Evolutionary conservation across 2,113 vertebrate genomes (phyloP), one percentile per base, ranked within the genome.

Genomic region (Heloderma charlesbogerti): DNA sequence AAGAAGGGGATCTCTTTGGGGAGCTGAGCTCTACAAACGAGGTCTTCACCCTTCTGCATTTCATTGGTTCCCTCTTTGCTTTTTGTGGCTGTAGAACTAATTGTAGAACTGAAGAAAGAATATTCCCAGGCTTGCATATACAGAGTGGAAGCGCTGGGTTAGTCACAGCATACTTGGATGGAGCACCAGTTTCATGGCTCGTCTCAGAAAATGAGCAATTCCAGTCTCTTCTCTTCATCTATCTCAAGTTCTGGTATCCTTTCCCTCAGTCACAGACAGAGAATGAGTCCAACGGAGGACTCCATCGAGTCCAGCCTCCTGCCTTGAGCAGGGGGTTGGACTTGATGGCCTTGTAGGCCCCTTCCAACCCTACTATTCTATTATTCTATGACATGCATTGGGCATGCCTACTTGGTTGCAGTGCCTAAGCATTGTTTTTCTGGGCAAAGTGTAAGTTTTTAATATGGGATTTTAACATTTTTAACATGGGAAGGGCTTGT

Each of bases 51-150:
- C 1, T 25, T 67, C 37, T 86, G 16, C 3, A 57, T 89, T 87
- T 71, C 1, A 74, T 0, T 45, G 63, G 12, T 84, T 90, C 77
- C 67, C 88, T 72, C 82, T 86, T 74, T 84, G 69, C 82, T 87
- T 94, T 67, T 60, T 40, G 18, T 78, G 69, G 4, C 87, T 57
- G 4, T 82, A 37, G 16, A 20, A 87, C 77, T 48, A 88, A 90
- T 86, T 83, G 88, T 51, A 91, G 3, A 88, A 86, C 43, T 27
- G 3, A 89, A 66, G 90, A 81, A 85, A 75, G 7, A 74, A 85
- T 0, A 0, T 92, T 90, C 86, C 74, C 90, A 91, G 57, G 81
- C 0, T 8, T 51, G 87, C 20, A 86, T 91, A 93, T 40, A 71
- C 74, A 37, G 60, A 77, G 48, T 31, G 45, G 4, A 54, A 45